These are phyloP conservation scores for Yponomeuta cagnagella DNA, from an alignment of 2,888 invertebrate species.

Conservation along the genomic window DNA sequence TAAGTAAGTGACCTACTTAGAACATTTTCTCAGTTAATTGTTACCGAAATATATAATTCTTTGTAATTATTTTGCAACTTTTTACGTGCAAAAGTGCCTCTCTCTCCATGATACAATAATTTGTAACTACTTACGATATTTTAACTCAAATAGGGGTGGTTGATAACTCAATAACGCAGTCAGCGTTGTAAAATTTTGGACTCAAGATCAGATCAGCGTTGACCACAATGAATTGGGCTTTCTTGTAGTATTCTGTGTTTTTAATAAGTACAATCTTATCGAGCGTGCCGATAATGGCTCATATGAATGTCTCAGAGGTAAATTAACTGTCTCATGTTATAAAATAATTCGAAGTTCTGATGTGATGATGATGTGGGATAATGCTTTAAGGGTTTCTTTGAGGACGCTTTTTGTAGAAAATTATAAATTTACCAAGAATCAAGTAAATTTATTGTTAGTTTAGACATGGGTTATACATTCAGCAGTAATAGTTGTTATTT, in stretches of 20 bases:
- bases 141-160: too few species aligned
- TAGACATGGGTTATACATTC: too few species aligned
- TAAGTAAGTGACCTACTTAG: too few species aligned
- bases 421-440: too few species aligned
- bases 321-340: neutral
- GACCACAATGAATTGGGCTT: neutral
- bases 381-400: neutral
- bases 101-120: too few species aligned
- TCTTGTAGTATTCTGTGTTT: neutral
- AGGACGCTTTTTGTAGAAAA: neutral
- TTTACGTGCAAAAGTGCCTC: too few species aligned
- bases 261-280: slow-evolving; percentile 20
- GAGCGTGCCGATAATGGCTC: slow-evolving; percentile 43
- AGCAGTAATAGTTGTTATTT: too few species aligned
- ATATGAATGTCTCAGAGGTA: slow-evolving; percentile 29
- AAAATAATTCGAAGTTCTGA: neutral
- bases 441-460: too few species aligned
- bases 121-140: too few species aligned
- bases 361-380: neutral
- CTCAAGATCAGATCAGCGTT: neutral
- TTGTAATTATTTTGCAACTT: too few species aligned
- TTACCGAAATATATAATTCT: too few species aligned
- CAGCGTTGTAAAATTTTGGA: neutral
- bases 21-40: too few species aligned
- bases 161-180: neutral